Conservation (phyloP, 2,113 vertebrate species). For the Thalassoma bifasciatum region DNA sequence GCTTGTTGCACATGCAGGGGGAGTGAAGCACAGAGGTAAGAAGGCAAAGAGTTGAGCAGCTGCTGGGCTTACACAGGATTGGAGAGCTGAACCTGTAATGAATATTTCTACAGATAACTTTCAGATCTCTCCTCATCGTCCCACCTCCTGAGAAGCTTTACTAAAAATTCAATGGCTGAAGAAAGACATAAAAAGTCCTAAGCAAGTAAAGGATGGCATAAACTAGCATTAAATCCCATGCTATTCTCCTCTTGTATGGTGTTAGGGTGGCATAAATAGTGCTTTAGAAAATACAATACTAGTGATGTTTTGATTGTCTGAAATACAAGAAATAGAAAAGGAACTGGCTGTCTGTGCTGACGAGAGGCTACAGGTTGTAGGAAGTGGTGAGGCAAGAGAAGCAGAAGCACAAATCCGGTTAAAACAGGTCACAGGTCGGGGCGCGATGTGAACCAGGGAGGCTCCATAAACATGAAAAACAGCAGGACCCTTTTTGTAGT, state of each 20-base stretch:
- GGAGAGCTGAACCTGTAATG: constrained; percentile 42
- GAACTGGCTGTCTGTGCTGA: constrained; percentile 59
- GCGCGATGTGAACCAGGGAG: constrained; percentile 39
- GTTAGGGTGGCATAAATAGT: constrained; percentile 54
- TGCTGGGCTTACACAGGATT: constrained; percentile 42
- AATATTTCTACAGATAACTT: constrained; percentile 39
- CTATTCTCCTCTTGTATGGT: constrained; percentile 56
- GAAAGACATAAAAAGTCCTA: constrained; percentile 56
- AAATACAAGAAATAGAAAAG: constrained; percentile 69
- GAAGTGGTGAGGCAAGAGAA: constrained; percentile 59
- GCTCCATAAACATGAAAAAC: constrained; percentile 46
- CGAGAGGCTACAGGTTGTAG: constrained; percentile 67
- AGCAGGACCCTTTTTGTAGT: constrained; percentile 75
- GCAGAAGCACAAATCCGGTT: constrained; percentile 50
- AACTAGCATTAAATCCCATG: constrained; percentile 60
- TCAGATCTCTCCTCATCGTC: constrained; percentile 26
- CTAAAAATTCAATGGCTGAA: constrained; percentile 41
- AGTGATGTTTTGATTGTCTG: constrained; percentile 79
- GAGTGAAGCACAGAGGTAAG: constrained; percentile 71
- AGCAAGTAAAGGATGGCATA: constrained; percentile 57
- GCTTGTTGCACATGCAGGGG: constrained; percentile 77
- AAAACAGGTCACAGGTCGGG: constrained; percentile 27
- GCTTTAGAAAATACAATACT: constrained; percentile 69
- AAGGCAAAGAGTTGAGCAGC: constrained; percentile 58
- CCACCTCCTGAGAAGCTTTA: constrained; percentile 38